phyloP scores from a whole-genome alignment of 2,797 vertebrate species.

The Sebastes itinus region DNA sequence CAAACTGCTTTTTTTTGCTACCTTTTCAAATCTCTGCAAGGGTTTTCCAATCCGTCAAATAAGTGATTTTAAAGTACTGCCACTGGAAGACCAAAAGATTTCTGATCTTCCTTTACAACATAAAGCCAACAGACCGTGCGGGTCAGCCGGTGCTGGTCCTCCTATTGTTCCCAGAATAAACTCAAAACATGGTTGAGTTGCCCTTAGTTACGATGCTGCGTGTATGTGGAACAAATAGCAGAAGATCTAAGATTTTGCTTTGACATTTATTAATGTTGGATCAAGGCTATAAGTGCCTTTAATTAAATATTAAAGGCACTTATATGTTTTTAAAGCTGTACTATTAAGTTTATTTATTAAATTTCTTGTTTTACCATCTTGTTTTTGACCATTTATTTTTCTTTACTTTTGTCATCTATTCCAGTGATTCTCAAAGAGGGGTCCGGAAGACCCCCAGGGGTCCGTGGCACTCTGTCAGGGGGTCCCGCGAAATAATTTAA shows the following conservation, averaged over 20 bases:
- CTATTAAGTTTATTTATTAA: background rate
- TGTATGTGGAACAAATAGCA: background rate
- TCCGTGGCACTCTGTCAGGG: too few relatives aligned
- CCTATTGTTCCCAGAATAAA: background rate
- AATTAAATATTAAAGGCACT: background rate
- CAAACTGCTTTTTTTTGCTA: background rate
- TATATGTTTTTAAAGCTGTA: background rate
- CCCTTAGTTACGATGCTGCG: background rate
- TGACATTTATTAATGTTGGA: background rate
- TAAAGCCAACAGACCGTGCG: background rate
- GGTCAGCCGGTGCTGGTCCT: background rate
- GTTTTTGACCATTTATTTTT: background rate
- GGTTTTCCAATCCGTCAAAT: background rate
- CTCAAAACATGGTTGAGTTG: background rate
- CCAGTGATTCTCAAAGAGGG: too few relatives aligned
- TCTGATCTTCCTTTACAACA: background rate
- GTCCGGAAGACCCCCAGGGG: too few relatives aligned
- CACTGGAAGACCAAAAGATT: background rate
- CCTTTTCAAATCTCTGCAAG: background rate
- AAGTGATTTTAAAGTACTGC: background rate
- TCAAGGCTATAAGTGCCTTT: background rate
- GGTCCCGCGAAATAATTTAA: too few relatives aligned
- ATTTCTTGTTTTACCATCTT: background rate
- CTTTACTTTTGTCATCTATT: background rate
- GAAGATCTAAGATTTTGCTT: background rate